These are phyloP conservation scores for Myxocyprinus asiaticus DNA, from an alignment of 2,113 vertebrate species.

Conservation along the genomic window DNA sequence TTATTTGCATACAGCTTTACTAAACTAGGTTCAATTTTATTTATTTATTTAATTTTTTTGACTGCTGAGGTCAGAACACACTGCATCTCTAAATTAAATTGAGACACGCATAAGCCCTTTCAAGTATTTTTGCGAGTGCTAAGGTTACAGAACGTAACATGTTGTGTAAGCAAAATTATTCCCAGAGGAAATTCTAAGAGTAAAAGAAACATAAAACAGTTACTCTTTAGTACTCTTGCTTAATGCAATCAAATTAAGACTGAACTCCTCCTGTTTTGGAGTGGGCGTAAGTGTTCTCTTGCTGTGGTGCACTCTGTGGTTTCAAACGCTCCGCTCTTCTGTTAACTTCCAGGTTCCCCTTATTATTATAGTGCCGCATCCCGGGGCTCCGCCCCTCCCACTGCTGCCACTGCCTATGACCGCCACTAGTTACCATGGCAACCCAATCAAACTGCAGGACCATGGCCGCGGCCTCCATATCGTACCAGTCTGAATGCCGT, in stretches of 20 bases:
- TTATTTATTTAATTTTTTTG: neutral
- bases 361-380: constrained; percentile 99
- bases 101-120: constrained; percentile 3
- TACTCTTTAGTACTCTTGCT: neutral
- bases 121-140: no score
- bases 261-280: constrained; percentile 11
- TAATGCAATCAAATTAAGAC: neutral
- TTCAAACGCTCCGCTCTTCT: constrained; percentile 98
- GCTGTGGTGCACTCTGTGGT: constrained; percentile 64
- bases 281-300: constrained; percentile 66
- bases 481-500: constrained; percentile 94
- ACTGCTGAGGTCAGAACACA: neutral
- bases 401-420: constrained; percentile 99
- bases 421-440: constrained; percentile 99
- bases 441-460: constrained; percentile 96
- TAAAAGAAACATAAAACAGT: neutral
- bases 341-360: constrained; percentile 99
- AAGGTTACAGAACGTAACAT: neutral
- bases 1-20: constrained; percentile 40
- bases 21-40: constrained; percentile 19
- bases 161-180: neutral
- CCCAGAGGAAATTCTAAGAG: neutral
- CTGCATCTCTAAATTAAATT: constrained; percentile 28
- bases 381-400: constrained; percentile 98
- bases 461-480: constrained; percentile 93